Percentiles rank a stretch among this genome's conserved stretches.
These are phyloP conservation scores for Pitangus sulphuratus DNA, from an alignment of 2,797 vertebrate genomes.

Conservation along the genomic window DNA sequence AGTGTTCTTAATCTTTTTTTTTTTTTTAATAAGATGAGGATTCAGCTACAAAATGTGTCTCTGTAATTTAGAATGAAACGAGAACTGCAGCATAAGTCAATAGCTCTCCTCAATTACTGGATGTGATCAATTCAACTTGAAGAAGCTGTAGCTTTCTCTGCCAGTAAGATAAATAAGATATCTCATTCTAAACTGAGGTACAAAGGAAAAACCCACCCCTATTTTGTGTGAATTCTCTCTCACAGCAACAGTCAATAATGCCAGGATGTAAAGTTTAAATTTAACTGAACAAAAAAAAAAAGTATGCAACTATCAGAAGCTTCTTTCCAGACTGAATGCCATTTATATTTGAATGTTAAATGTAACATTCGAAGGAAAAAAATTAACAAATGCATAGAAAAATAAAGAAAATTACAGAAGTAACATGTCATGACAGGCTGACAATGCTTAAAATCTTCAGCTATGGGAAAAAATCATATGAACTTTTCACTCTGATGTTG, in stretches of 20 bases:
- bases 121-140: constrained; percentile 23
- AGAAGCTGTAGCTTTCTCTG: not conserved
- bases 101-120: not conserved
- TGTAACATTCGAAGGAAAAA: not conserved
- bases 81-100: not conserved
- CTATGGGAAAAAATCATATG: not conserved
- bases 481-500: not conserved
- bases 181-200: not conserved
- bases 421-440: not conserved
- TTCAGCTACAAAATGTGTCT: not conserved
- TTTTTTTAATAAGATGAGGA: not conserved
- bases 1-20: constrained; percentile 24
- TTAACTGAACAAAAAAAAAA: not conserved
- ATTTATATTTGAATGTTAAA: not conserved
- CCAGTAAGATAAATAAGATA: not conserved
- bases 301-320: not conserved
- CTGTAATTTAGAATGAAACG: constrained; percentile 24
- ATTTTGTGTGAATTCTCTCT: not conserved
- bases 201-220: not conserved
- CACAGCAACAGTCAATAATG: not conserved
- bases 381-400: not conserved
- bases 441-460: not conserved
- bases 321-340: not conserved
- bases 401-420: not conserved
- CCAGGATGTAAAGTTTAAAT: not conserved